phyloP scores from a whole-genome alignment of 2,797 vertebrate genomes.

The Nyctalus aviator region DNA sequence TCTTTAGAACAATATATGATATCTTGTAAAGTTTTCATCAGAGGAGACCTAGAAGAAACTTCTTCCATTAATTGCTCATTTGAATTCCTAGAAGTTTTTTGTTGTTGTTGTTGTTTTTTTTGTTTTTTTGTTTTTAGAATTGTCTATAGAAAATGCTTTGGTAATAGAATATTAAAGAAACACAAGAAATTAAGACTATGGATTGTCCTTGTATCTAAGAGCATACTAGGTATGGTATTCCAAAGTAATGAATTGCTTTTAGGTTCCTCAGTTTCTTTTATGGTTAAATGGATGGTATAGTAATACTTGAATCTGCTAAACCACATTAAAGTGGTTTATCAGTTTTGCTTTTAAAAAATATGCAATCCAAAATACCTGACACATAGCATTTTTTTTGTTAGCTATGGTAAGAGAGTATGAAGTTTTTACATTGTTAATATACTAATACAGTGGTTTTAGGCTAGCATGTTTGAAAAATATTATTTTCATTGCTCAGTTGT shows the following conservation, averaged over 20 bases:
- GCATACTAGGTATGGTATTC: neutral
- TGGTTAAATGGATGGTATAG: constrained; percentile 22
- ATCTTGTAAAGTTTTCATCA: constrained; percentile 65
- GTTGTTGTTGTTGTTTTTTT: neutral
- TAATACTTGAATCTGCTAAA: constrained; percentile 27
- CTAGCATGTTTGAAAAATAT: constrained; percentile 43
- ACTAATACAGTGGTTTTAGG: constrained; percentile 24
- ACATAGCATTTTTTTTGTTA: neutral
- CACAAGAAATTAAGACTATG: neutral
- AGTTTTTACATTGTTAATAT: constrained; percentile 40
- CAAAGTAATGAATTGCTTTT: constrained; percentile 56
- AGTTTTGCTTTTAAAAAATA: constrained; percentile 9
- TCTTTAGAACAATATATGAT: constrained; percentile 54
- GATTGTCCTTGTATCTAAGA: constrained; percentile 35
- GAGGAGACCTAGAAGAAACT: constrained; percentile 62
- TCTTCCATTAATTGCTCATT: constrained; percentile 58
- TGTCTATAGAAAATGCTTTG: constrained; percentile 42
- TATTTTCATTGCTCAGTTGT: constrained; percentile 45
- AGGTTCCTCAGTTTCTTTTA: constrained; percentile 56
- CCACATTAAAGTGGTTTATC: constrained; percentile 30
- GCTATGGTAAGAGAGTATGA: neutral
- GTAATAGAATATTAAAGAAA: constrained; percentile 59
- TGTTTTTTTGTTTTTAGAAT: constrained; percentile 25
- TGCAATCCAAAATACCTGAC: constrained; percentile 10
- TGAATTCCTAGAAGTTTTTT: constrained; percentile 40